A percentile compares a stretch with the other conserved stretches of the same genome.
Conservation (phyloP, 2,797 vertebrate species). For the Falco novaeseelandiae region DNA sequence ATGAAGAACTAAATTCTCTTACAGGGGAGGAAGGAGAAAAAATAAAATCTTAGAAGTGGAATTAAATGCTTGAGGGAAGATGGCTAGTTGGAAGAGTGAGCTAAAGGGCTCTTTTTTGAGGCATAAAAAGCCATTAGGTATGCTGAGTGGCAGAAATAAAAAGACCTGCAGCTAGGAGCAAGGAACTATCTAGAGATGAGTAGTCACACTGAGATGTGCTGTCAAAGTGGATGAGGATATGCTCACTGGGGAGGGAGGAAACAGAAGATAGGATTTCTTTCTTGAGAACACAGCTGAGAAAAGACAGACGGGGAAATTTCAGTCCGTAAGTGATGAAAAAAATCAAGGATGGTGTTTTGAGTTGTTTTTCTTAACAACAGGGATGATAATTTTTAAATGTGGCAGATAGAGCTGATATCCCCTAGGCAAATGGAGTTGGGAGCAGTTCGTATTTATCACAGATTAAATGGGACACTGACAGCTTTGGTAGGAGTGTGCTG, state of each 20-base stretch:
- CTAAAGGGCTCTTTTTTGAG: neutral
- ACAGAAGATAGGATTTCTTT: neutral
- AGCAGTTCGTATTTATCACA: neutral
- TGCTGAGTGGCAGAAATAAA: neutral
- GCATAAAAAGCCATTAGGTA: neutral
- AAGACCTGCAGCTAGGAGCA: neutral
- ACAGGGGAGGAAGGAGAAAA: neutral
- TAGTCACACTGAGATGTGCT: neutral
- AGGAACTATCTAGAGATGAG: neutral
- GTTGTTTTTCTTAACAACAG: conserved; percentile 53
- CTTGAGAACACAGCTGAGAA: neutral
- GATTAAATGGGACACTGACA: too few species aligned
- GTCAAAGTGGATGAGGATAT: neutral
- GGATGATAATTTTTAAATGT: conserved; percentile 45
- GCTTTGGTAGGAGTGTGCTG: too few species aligned
- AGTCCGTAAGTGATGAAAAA: neutral
- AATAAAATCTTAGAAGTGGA: neutral
- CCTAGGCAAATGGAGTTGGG: conserved; percentile 30
- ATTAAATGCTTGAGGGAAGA: neutral
- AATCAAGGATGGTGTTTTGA: conserved; percentile 39
- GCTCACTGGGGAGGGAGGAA: neutral
- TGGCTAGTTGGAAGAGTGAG: neutral
- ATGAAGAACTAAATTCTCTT: neutral
- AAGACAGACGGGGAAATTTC: conserved; percentile 36
- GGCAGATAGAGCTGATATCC: conserved; percentile 45